These are phyloP conservation scores for Heliconius congener DNA, from an alignment of 1,140 invertebrate genomes.

Conservation along the genomic window DNA sequence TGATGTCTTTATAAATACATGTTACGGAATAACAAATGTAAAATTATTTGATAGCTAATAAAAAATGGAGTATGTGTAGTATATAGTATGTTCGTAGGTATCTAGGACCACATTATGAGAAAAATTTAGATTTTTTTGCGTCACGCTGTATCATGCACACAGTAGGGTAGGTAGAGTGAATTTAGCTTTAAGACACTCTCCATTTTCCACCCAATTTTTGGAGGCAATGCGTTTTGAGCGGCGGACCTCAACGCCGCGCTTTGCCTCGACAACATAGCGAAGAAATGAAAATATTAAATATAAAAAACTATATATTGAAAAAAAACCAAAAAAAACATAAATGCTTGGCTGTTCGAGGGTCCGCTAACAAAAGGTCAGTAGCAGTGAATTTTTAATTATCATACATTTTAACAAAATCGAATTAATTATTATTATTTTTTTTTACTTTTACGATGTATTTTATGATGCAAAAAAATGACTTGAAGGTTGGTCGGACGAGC, in stretches of 20 bases:
- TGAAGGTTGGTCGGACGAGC: slow-evolving; percentile 16
- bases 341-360: neutral
- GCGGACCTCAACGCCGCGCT: no score
- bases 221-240: no score
- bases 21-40: neutral
- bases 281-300: no score
- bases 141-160: no score
- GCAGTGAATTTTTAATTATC: neutral
- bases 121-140: no score
- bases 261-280: no score
- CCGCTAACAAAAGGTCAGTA: slow-evolving; percentile 1
- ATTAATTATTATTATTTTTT: neutral
- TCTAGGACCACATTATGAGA: neutral
- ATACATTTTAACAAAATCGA: slow-evolving; percentile 4
- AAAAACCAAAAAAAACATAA: neutral
- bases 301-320: neutral
- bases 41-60: slow-evolving; percentile 10
- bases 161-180: no score
- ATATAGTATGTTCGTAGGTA: neutral
- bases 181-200: no score
- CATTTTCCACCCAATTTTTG: no score
- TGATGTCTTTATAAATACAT: slow-evolving; percentile 35
- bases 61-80: neutral
- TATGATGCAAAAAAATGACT: slow-evolving; percentile 1
- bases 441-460: slow-evolving; percentile 20